These are phyloP conservation scores for Ptilodon capucinus DNA, from an alignment of 2,888 invertebrate genomes.

Conservation along the genomic window DNA sequence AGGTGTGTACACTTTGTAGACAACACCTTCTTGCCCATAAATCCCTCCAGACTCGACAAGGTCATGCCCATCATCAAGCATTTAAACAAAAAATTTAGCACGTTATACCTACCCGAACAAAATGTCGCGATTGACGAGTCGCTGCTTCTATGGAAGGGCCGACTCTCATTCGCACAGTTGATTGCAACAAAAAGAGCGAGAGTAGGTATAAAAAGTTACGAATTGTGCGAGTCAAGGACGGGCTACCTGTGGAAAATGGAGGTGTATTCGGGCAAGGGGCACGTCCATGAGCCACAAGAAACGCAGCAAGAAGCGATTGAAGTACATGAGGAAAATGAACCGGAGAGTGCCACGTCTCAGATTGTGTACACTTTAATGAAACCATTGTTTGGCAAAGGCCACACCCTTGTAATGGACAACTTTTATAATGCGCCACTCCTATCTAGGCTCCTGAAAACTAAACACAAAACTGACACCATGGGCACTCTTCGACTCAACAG, in stretches of 20 bases:
- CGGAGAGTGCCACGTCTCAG: constrained; percentile 22
- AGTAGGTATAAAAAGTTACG: constrained; percentile 28
- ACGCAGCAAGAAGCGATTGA: constrained; percentile 1
- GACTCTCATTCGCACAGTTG: constrained; percentile 13
- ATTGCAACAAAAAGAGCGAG: constrained; percentile 22
- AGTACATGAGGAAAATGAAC: constrained; percentile 11
- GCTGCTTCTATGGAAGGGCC: constrained; percentile 23
- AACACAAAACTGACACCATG: constrained; percentile 22
- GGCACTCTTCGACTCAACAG: constrained; percentile 33
- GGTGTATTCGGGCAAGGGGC: no score
- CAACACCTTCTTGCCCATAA: neutral
- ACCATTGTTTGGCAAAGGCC: constrained; percentile 22
- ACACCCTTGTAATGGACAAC: constrained; percentile 34
- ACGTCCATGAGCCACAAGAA: constrained; percentile 10
- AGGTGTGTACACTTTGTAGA: constrained; percentile 1
- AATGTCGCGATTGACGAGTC: constrained; percentile 26
- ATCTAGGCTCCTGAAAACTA: constrained; percentile 19
- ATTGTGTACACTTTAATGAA: constrained; percentile 21
- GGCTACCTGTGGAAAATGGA: constrained; percentile 20
- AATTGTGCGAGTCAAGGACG: constrained; percentile 24
- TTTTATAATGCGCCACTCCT: constrained; percentile 32
- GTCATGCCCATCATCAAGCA: constrained; percentile 16
- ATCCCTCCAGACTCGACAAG: constrained; percentile 8
- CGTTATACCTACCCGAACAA: constrained; percentile 23
- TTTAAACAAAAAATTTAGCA: constrained; percentile 18